A percentile compares a stretch with the other conserved stretches of the same genome.
phyloP scores from a whole-genome alignment of 2,113 vertebrate genomes.

The Brachionichthys hirsutus region DNA sequence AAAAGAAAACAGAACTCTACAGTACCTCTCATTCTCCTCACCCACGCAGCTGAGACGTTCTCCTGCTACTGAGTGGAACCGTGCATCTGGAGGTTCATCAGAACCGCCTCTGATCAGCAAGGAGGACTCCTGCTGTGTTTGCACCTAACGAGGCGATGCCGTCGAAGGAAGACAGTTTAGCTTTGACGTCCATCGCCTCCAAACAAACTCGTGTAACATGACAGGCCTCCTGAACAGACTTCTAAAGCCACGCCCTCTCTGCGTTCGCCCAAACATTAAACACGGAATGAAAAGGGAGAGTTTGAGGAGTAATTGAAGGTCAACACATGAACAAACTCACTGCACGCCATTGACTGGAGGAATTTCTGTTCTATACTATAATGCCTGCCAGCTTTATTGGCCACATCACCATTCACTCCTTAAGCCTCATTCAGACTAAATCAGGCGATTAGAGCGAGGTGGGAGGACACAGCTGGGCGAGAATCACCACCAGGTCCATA shows the following conservation, averaged over 20 bases:
- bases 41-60: constrained; percentile 20
- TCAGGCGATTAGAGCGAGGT: too few species aligned
- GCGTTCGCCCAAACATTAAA: too few species aligned
- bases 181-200: neutral
- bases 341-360: neutral
- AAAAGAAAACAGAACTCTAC: constrained; percentile 4
- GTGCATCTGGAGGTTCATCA: constrained; percentile 25
- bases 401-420: too few species aligned
- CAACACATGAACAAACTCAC: neutral
- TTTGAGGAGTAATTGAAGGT: too few species aligned
- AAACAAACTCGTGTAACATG: too few species aligned
- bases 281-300: too few species aligned
- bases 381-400: too few species aligned
- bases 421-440: too few species aligned
- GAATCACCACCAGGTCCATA: too few species aligned
- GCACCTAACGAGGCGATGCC: constrained; percentile 2
- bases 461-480: too few species aligned
- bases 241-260: too few species aligned
- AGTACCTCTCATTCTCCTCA: constrained; percentile 36
- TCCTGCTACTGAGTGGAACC: constrained; percentile 18
- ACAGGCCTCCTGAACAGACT: too few species aligned
- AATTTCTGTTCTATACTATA: neutral
- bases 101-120: constrained; percentile 37
- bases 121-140: constrained; percentile 14
- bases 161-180: constrained; percentile 4